Base-by-base conservation (phyloP, 2,888 invertebrate species). In the Pilophorus perplexus region DNA sequence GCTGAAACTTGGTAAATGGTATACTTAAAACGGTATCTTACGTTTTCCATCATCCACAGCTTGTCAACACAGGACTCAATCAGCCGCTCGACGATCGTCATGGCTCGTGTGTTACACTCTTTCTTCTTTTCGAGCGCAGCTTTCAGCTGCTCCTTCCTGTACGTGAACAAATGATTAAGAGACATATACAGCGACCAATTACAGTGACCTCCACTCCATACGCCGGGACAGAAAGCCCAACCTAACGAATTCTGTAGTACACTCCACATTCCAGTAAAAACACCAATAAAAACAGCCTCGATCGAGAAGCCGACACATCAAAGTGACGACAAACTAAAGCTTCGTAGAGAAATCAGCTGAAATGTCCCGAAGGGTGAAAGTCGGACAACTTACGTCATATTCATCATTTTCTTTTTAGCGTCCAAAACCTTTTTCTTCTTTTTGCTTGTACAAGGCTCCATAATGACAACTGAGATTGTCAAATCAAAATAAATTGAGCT, bases 91-190 rank as follows among this genome's bases (percentile, higher is more conserved):
- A 94, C 89, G 71, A 91, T 85, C 68, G 77, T 76, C 73, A 86
- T 82, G 1, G 93, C 92, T 77, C 81, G 83, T 1, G 84, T 80
- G 74, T 89, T 88, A 73, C 88, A 89, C 74, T 87, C 84, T 69
- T 83, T 84, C 77, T 89, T 90, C 73, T 83, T 87, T 25, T 80
- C 74, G 22, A 87, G 78, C 0, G 85, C 82, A n/a, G 67, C 68
- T 68, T 67, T 66, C 8, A 71, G 18, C n/a, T 69, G 71, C 64
- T 72, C 72, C 50, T 68, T 68, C 20, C 72, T 72, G 25, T 10
- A 40, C 10, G 33, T 2, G 2, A 37, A 37, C 12, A 2, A 4
- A 18, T 48, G 3, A 20, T 2, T 22, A 22, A 20, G 3, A 20
- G 2, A 3, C 2, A 22, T 22, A n/a, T 23, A 48, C 20, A 22